Conservation (phyloP, 2,888 invertebrate genomes). For the Heliconius hortense region DNA sequence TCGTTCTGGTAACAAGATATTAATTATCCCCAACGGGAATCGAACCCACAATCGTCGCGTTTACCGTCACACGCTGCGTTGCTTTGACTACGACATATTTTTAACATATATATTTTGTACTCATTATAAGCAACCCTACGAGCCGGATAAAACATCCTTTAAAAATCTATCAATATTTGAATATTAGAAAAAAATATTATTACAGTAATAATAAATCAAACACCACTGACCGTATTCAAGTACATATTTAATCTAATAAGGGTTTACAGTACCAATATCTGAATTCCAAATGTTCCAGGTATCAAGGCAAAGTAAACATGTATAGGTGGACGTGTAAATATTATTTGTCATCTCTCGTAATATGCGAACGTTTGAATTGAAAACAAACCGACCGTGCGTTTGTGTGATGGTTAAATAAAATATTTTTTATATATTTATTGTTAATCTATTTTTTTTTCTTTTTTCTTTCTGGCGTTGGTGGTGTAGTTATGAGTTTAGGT, state of each 20-base stretch:
- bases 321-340: slow-evolving; percentile 37
- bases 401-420: not conserved
- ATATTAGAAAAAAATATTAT: not conserved
- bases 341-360: slow-evolving; percentile 20
- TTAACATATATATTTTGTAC: too few species aligned
- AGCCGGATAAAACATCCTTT: too few species aligned
- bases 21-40: too few species aligned
- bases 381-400: slow-evolving; percentile 20
- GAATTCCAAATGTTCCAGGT: slow-evolving; percentile 18
- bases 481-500: too few species aligned
- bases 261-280: slow-evolving; percentile 5
- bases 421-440: not conserved
- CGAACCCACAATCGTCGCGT: too few species aligned
- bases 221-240: not conserved
- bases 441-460: not conserved
- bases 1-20: too few species aligned
- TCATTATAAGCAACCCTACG: too few species aligned
- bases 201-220: slow-evolving; percentile 2
- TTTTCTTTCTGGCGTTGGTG: too few species aligned
- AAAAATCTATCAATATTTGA: too few species aligned
- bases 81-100: too few species aligned
- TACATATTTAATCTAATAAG: not conserved
- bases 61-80: too few species aligned
- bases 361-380: slow-evolving; percentile 31
- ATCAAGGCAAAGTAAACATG: slow-evolving; percentile 17